A percentile compares a stretch with the other conserved stretches of the same genome.
phyloP scores from a whole-genome alignment of 2,113 vertebrate species.

The Lampris incognitus region DNA sequence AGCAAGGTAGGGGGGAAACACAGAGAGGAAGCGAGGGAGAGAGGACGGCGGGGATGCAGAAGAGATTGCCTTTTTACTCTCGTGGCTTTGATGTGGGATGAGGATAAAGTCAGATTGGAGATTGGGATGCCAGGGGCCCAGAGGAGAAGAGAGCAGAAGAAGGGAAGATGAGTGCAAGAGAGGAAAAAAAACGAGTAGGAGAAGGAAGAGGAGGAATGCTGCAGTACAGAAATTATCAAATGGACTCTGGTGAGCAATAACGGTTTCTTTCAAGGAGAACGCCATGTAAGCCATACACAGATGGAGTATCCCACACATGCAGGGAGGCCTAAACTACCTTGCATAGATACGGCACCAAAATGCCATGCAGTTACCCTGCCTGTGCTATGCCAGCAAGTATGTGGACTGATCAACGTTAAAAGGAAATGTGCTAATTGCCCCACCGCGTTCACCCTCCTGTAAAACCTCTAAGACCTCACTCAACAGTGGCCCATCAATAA shows the following conservation, averaged over 20 bases:
- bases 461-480: conserved; percentile 51
- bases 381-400: conserved; percentile 16
- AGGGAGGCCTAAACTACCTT: background rate
- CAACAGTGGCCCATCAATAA: conserved; percentile 40
- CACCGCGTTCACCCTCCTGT: conserved; percentile 20
- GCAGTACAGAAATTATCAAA: conserved; percentile 42
- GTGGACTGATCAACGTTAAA: conserved; percentile 37
- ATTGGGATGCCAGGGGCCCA: conserved; percentile 71
- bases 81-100: conserved; percentile 72
- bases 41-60: conserved; percentile 69
- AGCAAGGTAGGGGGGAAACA: conserved; percentile 12
- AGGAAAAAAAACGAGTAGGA: conserved; percentile 28
- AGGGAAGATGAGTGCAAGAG: conserved; percentile 50
- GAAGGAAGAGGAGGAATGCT: conserved; percentile 16
- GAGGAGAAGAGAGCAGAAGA: conserved; percentile 51
- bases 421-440: conserved; percentile 40
- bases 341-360: conserved; percentile 36
- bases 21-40: conserved; percentile 27
- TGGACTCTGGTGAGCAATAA: conserved; percentile 30
- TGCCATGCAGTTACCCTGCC: conserved; percentile 8
- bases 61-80: conserved; percentile 58
- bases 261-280: conserved; percentile 9
- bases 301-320: conserved; percentile 15
- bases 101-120: conserved; percentile 75
- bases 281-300: background rate